These are phyloP conservation scores for Ceyx erithaca DNA, from an alignment of 2,797 vertebrate genomes.

Conservation along the genomic window DNA sequence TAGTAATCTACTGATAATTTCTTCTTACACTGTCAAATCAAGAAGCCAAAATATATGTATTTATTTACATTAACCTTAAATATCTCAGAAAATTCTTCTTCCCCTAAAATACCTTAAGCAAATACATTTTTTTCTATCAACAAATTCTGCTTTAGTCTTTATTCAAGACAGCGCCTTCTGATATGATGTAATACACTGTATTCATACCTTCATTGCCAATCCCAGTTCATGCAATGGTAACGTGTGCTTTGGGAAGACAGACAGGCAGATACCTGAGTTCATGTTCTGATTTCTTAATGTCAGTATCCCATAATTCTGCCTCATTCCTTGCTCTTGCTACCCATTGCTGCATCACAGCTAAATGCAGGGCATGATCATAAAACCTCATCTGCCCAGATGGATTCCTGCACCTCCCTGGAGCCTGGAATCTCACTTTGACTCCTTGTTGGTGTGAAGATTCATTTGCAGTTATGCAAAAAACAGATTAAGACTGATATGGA, in stretches of 20 bases:
- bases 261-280: not conserved
- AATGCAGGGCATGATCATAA: not conserved
- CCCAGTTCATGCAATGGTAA: not conserved
- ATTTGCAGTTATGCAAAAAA: not conserved
- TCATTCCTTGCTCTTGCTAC: not conserved
- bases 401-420: not conserved
- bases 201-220: not conserved
- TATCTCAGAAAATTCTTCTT: not conserved
- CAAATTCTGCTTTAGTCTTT: not conserved
- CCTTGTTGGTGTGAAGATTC: not conserved
- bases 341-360: not conserved
- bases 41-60: not conserved
- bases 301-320: not conserved
- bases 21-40: not conserved
- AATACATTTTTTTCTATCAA: not conserved
- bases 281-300: not conserved
- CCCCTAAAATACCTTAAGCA: not conserved
- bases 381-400: not conserved
- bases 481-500: not conserved
- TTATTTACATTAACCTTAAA: not conserved
- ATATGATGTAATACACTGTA: not conserved
- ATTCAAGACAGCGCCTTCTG: not conserved
- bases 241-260: not conserved
- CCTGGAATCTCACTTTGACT: not conserved
- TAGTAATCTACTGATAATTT: not conserved